Base-by-base conservation (phyloP, 2,797 vertebrate genomes). In the Emydoidea blandingii region DNA sequence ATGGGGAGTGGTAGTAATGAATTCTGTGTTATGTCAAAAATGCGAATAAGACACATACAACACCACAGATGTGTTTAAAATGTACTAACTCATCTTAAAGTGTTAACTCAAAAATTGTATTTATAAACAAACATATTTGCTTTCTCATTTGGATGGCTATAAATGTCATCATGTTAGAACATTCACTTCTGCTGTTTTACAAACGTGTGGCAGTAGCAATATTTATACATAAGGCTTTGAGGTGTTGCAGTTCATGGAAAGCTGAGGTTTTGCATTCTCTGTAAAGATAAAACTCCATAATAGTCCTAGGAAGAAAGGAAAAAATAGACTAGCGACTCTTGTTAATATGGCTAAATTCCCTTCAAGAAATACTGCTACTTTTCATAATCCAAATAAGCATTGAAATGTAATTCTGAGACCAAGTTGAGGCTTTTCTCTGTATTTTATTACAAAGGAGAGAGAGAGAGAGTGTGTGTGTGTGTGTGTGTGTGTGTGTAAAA, bases 211-310 rank as follows among this genome's bases (percentile, higher is more conserved):
- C 34, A 68, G 37, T 19, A 85, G 31, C 44, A 79, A 2, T 93
- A 29, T 44, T 16, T 49, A 31, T 93, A 12, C 79, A 92, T 29
- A 15, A 34, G 18, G 21, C 79, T 87, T 86, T 59, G 59, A 23
- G 50, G 44, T 81, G 21, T 83, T 4, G 2, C 83, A 92, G 81
- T 59, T 90, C 59, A 86, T 37, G 84, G 49, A 91, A 95, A 93
- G 68, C 52, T 72, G 21, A 15, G 87, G 59, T 89, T 95, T 91
- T 92, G 56, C 91, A 50, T 50, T 90, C 21, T n/a, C 90, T 68
- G 57, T 89, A 78, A 76, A 89, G 93, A 29, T 27, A 83, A 86
- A 94, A 93, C 88, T 5, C 53, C 8, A 29, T 21, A 53, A 81
- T 29, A 18, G 18, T 59, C 87, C 8, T 2, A n/a, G n/a, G 79